Conservation (phyloP, 2,797 vertebrate genomes). For the Coregonus ussuriensis region DNA sequence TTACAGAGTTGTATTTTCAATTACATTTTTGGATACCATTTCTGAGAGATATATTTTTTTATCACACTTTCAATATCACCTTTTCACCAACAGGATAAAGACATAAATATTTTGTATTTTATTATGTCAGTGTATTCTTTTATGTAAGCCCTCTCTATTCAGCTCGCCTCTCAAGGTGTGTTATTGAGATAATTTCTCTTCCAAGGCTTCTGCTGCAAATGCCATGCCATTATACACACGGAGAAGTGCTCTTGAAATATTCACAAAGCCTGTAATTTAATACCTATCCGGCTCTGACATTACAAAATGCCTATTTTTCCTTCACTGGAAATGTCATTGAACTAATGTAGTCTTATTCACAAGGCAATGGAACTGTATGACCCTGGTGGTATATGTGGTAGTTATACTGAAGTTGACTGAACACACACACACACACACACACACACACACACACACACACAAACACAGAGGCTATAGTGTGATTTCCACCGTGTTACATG, state of each 20-base stretch:
- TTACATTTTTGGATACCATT: no score
- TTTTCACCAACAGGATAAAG: no score
- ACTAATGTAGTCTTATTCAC: not conserved
- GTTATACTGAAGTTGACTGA: not conserved
- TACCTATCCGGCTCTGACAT: slow-evolving; percentile 32
- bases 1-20: no score
- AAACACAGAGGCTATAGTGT: not conserved
- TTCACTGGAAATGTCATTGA: not conserved
- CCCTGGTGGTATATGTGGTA: not conserved
- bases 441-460: not conserved
- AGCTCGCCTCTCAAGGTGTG: no score
- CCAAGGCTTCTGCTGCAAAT: slow-evolving; percentile 10
- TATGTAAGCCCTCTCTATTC: not conserved
- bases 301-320: not conserved
- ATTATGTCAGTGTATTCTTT: not conserved
- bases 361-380: not conserved
- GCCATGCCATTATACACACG: slow-evolving; percentile 42
- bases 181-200: slow-evolving; percentile 1
- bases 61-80: no score
- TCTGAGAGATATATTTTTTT: no score
- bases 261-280: slow-evolving; percentile 66
- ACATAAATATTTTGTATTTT: no score
- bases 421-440: not conserved
- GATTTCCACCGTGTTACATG: not conserved
- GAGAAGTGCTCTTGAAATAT: slow-evolving; percentile 72